Evolutionary conservation across 2,797 vertebrate genomes (phyloP).

Genomic region (Falco naumanni): DNA sequence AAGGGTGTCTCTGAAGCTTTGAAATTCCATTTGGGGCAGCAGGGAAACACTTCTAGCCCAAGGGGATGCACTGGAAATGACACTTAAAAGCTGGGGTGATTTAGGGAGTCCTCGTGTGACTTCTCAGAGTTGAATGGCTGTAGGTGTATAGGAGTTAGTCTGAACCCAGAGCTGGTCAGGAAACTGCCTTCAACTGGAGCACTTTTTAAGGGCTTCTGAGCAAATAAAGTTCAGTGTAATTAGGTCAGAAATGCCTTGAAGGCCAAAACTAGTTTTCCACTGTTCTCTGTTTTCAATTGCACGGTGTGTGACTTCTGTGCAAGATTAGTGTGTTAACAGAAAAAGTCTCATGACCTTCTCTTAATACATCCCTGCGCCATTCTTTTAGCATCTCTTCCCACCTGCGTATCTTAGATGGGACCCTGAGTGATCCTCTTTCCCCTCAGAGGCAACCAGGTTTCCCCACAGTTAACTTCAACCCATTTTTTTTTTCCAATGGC

Average conservation of each 20-base stretch:
- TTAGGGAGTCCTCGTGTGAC: not conserved
- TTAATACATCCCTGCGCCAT: not conserved
- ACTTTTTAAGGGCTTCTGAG: slow-evolving; percentile 60
- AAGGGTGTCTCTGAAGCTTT: not conserved
- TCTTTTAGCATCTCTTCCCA: not conserved
- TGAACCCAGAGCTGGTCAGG: not conserved
- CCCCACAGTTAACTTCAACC: not conserved
- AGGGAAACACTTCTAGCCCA: not conserved
- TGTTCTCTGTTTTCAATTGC: slow-evolving; percentile 67
- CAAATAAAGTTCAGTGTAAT: slow-evolving; percentile 60
- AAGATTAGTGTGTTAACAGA: slow-evolving; percentile 20
- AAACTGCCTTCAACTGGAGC: slow-evolving; percentile 24
- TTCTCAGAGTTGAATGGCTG: not conserved
- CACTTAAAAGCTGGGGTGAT: not conserved
- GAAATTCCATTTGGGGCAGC: not conserved
- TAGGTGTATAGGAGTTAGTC: not conserved
- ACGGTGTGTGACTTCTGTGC: slow-evolving; percentile 20
- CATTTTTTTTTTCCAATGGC: not conserved
- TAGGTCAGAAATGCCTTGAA: slow-evolving; percentile 68
- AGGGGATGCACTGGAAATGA: not conserved
- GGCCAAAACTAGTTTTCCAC: not conserved
- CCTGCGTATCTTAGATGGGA: not conserved
- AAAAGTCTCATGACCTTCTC: slow-evolving; percentile 7
- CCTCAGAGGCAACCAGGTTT: not conserved
- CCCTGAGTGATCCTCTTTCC: not conserved